phyloP scores from a whole-genome alignment of 2,888 invertebrate genomes.

The Philereme vetulata region DNA sequence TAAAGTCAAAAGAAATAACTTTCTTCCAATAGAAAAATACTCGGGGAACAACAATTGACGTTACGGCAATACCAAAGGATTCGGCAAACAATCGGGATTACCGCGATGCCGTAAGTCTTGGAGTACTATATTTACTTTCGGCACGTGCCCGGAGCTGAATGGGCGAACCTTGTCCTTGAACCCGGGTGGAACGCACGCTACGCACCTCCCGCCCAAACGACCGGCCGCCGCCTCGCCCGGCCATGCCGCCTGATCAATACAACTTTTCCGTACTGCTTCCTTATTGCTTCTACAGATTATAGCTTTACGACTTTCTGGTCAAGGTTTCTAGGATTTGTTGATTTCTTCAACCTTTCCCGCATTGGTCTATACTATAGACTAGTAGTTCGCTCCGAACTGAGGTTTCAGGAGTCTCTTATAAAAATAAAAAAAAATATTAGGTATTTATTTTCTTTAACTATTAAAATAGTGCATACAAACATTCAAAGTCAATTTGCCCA shows the following conservation, averaged over 20 bases:
- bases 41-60: not conserved
- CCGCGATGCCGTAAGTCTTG: constrained; percentile 64
- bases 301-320: not conserved
- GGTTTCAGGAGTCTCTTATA: no score
- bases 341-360: no score
- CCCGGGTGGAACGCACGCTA: constrained; percentile 72
- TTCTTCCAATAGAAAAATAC: not conserved
- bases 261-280: constrained; percentile 16
- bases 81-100: constrained; percentile 50
- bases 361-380: no score
- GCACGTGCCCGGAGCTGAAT: constrained; percentile 80
- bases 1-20: no score
- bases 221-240: constrained; percentile 59
- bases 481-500: no score
- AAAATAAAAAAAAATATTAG: no score
- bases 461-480: no score
- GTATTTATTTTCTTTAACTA: no score
- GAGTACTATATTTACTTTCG: constrained; percentile 81
- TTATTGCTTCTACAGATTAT: not conserved
- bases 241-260: constrained; percentile 65
- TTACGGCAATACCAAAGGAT: not conserved
- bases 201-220: constrained; percentile 75
- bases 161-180: constrained; percentile 80
- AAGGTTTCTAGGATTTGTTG: not conserved
- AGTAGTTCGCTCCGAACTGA: no score